Evolutionary conservation across 1,140 invertebrate species (phyloP).

Genomic region (Pantala flavescens): DNA sequence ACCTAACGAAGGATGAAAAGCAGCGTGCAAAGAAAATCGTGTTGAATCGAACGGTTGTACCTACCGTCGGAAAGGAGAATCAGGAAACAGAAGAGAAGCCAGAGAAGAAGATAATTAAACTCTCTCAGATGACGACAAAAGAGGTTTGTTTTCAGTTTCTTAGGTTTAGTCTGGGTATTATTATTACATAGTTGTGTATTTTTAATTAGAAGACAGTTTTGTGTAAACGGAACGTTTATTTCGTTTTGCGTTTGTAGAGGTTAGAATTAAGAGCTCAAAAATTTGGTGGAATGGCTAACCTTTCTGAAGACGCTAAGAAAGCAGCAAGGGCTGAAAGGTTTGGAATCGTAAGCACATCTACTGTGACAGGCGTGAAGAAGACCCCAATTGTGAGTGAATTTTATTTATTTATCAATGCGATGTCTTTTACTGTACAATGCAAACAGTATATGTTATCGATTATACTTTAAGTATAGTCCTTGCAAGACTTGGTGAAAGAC

Average conservation of each 20-base stretch:
- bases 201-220: too few species aligned
- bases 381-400: neutral
- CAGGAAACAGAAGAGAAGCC: conserved; percentile 22
- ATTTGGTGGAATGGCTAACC: conserved; percentile 54
- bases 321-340: conserved; percentile 56
- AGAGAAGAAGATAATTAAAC: conserved; percentile 47
- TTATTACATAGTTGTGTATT: too few species aligned
- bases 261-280: conserved; percentile 67
- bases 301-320: conserved; percentile 46
- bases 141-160: conserved; percentile 37
- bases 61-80: conserved; percentile 23
- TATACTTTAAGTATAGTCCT: neutral
- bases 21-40: conserved; percentile 47
- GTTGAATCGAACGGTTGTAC: conserved; percentile 43
- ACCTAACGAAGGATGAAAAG: conserved; percentile 21
- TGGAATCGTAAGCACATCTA: conserved; percentile 29
- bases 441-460: neutral
- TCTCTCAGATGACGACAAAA: conserved; percentile 49
- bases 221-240: too few species aligned
- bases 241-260: conserved; percentile 35
- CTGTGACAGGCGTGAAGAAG: neutral
- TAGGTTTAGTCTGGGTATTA: neutral
- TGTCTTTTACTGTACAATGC: neutral
- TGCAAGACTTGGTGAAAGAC: too few species aligned
- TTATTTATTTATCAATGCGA: neutral